Conservation (phyloP, 2,113 vertebrate species). For the Oxygymnocypris stewartii region DNA sequence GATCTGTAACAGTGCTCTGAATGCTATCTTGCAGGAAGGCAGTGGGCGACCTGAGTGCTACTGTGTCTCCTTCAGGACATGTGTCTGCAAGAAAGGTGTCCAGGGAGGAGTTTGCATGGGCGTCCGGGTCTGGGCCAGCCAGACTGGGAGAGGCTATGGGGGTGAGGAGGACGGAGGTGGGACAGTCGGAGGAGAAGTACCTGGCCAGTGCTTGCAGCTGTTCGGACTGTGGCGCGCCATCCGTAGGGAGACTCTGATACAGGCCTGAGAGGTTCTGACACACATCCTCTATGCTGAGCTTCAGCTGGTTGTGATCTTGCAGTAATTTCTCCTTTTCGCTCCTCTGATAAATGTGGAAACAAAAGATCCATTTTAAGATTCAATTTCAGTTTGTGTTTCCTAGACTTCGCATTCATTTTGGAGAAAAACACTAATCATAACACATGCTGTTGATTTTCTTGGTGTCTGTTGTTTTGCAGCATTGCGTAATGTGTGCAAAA, state of each 20-base stretch:
- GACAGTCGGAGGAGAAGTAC: constrained; percentile 81
- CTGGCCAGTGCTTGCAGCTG: constrained; percentile 86
- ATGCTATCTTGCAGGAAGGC: constrained; percentile 21
- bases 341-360: constrained; percentile 73
- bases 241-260: constrained; percentile 83
- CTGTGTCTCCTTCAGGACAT: constrained; percentile 14
- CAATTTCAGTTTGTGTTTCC: neutral
- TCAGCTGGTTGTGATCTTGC: constrained; percentile 84
- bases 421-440: neutral
- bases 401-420: neutral
- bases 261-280: constrained; percentile 87
- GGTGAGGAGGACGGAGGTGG: constrained; percentile 72
- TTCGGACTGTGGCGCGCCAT: constrained; percentile 81
- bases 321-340: constrained; percentile 86
- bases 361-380: neutral
- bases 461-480: neutral
- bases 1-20: constrained; percentile 18
- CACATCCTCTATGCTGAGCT: constrained; percentile 84
- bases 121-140: constrained; percentile 61
- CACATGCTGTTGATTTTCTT: neutral
- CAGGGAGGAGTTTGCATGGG: constrained; percentile 55
- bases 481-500: neutral
- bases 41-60: neutral
- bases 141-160: constrained; percentile 67
- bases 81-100: constrained; percentile 58